Evolutionary conservation across 2,113 vertebrate species (phyloP), one percentile per base, ranked within the genome.

Genomic region (Atherinomorus stipes): DNA sequence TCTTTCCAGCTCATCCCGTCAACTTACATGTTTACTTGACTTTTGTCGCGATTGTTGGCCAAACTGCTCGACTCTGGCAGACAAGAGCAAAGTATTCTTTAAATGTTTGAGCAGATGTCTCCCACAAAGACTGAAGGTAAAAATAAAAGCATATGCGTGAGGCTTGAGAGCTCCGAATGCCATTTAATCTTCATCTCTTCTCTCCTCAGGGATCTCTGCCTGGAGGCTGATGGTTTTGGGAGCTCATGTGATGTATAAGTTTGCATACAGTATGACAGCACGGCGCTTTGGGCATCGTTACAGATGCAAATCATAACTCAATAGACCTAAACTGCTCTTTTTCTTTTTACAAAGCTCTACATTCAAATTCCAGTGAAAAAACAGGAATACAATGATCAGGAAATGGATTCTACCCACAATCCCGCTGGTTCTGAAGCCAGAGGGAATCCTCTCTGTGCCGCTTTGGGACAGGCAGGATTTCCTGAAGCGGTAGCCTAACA

Each of bases 61-160:
- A 88, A 85, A 71, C 70, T 72, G 66, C 75, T 82, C 44, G 13
- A 23, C 76, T 71, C 52, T 80, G 68, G 73, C 84, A 83, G 73
- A 76, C 64, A 64, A 79, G 74, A 75, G 44, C 61, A 69, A 88
- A 80, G 76, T 89, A 81, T 89, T 91, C 78, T 73, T 84, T 89
- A 90, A 92, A 90, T 88, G 88, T 89, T 91, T 90, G 65, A 90
- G 81, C 90, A 93, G 85, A 91, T 85, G 71, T 81, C 64, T 90
- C 77, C 80, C 60, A 76, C 86, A 80, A 86, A 79, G 74, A 72
- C 78, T 84, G 82, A 74, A 86, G 73, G 83, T 88, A 88, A 91
- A 91, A 92, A 92, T 86, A 86, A 89, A 88, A 88, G 87, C 77
- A 85, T 58, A 63, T 88, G 79, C 54, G 53, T 64, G 68, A 75